These are phyloP conservation scores for Anniella stebbinsi DNA, from an alignment of 2,797 vertebrate species.

Conservation along the genomic window DNA sequence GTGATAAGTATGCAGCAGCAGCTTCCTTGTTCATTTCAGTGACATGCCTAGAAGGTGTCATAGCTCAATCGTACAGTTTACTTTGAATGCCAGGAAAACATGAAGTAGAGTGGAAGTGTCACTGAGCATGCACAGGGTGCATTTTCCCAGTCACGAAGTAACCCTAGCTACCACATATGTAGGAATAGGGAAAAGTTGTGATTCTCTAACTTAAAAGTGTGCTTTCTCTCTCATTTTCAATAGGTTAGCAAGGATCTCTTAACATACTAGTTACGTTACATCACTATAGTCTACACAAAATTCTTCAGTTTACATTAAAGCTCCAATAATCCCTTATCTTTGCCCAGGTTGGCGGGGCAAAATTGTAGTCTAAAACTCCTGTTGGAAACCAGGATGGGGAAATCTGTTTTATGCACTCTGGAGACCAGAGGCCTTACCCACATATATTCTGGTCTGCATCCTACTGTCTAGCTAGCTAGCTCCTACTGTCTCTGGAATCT, in stretches of 20 bases:
- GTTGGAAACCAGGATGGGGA: no score
- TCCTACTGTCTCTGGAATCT: neutral
- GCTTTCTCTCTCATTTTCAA: neutral
- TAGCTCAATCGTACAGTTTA: neutral
- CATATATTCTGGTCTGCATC: neutral
- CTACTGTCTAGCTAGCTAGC: no score
- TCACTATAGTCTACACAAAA: neutral
- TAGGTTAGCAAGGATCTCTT: neutral
- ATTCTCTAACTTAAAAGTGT: neutral
- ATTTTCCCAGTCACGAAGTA: neutral
- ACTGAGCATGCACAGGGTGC: neutral
- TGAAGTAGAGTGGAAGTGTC: neutral
- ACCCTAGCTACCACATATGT: neutral
- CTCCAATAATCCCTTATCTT: no score
- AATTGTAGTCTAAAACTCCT: no score
- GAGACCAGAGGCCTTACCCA: neutral
- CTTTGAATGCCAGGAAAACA: neutral
- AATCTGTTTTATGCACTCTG: neutral
- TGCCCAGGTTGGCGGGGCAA: no score
- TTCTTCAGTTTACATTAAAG: neutral
- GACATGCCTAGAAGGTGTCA: neutral
- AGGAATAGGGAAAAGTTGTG: neutral
- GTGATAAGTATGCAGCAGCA: neutral
- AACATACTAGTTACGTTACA: neutral
- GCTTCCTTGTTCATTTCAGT: neutral